Evolutionary conservation across 2,113 vertebrate genomes (phyloP), one percentile per base, ranked within the genome.

Genomic region (Cynopterus brachyotis): DNA sequence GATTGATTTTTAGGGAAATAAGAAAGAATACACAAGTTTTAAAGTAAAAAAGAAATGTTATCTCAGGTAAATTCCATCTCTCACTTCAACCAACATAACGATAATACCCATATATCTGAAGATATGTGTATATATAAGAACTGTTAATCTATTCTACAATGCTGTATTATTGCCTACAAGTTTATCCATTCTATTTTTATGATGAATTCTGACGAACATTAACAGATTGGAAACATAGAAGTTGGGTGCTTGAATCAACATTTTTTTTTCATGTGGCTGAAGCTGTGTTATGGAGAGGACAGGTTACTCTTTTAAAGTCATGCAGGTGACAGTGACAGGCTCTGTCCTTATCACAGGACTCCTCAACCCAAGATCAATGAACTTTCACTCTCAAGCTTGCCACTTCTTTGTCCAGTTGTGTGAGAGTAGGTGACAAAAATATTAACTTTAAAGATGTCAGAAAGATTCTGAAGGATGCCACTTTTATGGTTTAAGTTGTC

Each of bases 91-190:
- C 11, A 30, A 53, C n/a, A 22, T 16, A 16, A 8, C 35, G n/a
- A 40, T 15, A 28, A 62, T 17, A 6, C 13, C 45, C 16, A 4
- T 5, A 4, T 55, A 62, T 47, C 32, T 24, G 10, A 17, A 57
- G 7, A n/a, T 40, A 15, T 3, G 7, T 24, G 5, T 2, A 7
- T 57, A 5, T 64, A 9, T 13, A 45, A 40, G 2, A 11, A 9
- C 12, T 40, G 19, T 9, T 59, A 59, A 28, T 59, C 4, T 76
- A 42, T 70, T 75, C 20, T 35, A 3, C 2, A 4, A 42, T 12
- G 60, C 9, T 35, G 6, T 37, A 24, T 47, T 86, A 22, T 32
- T 32, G n/a, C 1, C 30, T 30, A 6, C 45, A 40, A 93, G 5
- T 3, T 78, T 78, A 28, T 37, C 19, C 80, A 13, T 16, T 50